Conservation (phyloP, 2,888 invertebrate species). For the Drosophila demipolita region DNA sequence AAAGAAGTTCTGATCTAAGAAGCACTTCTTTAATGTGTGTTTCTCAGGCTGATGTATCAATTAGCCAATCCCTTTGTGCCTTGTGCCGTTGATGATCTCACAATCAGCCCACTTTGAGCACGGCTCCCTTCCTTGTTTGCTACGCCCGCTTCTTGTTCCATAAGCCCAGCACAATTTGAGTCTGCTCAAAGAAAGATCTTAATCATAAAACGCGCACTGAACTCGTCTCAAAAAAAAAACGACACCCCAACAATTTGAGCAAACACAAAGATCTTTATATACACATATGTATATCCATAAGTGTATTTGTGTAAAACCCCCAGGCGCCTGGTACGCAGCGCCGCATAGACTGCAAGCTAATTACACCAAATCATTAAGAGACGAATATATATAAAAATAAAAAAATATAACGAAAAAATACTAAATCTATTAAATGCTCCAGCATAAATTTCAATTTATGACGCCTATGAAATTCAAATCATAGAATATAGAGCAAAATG, state of each 20-base stretch:
- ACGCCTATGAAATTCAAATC: constrained; percentile 53
- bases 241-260: constrained; percentile 39
- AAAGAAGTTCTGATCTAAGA: not conserved
- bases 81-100: constrained; percentile 67
- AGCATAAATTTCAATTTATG: constrained; percentile 80
- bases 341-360: constrained; percentile 57
- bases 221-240: constrained; percentile 26
- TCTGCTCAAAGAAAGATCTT: constrained; percentile 70
- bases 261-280: constrained; percentile 11
- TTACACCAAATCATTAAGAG: constrained; percentile 74
- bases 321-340: constrained; percentile 50
- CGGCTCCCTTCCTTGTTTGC: constrained; percentile 28
- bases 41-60: constrained; percentile 58
- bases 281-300: constrained; percentile 4
- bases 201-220: constrained; percentile 57
- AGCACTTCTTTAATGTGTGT: constrained; percentile 35
- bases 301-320: constrained; percentile 31
- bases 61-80: constrained; percentile 60
- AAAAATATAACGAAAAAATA: constrained; percentile 54
- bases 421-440: constrained; percentile 77
- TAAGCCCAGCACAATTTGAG: constrained; percentile 37
- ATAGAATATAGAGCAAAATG: constrained; percentile 61
- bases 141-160: constrained; percentile 48
- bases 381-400: constrained; percentile 55
- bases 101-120: constrained; percentile 66